Percentiles rank a stretch among this genome's conserved stretches.
phyloP scores from a whole-genome alignment of 2,888 invertebrate species.

The Elysia crispata region DNA sequence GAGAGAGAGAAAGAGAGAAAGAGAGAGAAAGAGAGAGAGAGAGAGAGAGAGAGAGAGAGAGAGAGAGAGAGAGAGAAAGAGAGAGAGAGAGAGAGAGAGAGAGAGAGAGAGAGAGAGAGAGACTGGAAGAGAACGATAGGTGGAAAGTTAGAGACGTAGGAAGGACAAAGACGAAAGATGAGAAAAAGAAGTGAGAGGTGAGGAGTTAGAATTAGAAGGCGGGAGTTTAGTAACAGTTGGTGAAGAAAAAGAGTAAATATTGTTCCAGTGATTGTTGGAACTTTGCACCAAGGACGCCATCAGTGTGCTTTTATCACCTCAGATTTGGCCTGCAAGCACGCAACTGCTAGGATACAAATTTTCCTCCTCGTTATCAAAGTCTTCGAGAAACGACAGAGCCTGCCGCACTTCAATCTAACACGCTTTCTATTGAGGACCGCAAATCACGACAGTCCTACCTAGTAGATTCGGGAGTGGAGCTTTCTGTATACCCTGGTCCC shows the following conservation, averaged over 20 bases:
- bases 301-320: too few relatives aligned
- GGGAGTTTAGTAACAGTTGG: slow-evolving; percentile 9
- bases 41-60: slow-evolving; percentile 16
- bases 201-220: not conserved
- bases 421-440: not conserved
- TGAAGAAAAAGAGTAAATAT: not conserved
- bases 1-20: slow-evolving; percentile 28
- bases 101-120: not conserved
- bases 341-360: not conserved
- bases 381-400: not conserved
- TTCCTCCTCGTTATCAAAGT: not conserved
- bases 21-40: slow-evolving; percentile 14
- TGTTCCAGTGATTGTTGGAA: too few relatives aligned
- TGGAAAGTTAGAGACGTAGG: not conserved
- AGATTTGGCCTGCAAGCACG: not conserved
- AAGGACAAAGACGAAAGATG: not conserved
- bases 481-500: not conserved
- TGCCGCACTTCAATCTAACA: not conserved
- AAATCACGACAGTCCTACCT: not conserved
- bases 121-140: not conserved
- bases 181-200: not conserved
- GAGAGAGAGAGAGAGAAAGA: slow-evolving; percentile 15
- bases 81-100: slow-evolving; percentile 2
- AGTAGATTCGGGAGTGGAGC: not conserved
- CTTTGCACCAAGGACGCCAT: too few relatives aligned